Base-by-base conservation (phyloP, 2,113 vertebrate species). In the Pao palembangensis region DNA sequence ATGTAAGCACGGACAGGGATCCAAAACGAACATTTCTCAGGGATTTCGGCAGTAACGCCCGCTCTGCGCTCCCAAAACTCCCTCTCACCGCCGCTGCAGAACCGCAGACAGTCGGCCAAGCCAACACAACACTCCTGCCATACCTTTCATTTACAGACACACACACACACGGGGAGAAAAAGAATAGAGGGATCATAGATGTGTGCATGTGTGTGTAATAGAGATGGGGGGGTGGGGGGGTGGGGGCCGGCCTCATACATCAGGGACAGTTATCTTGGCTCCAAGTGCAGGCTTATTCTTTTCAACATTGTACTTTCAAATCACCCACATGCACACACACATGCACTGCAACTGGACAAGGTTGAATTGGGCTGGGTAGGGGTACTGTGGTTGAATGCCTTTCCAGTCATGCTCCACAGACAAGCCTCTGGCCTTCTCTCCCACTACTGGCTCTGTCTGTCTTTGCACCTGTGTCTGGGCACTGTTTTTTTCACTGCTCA, bases 1-100 rank as follows among this genome's bases (percentile, higher is more conserved):
- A 88, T 90, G 88, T 88, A 88, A 90, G 89, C 81, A 86, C 63
- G 78, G 79, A 87, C 78, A 88, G 55, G 31, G 87, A 84, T 91
- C 90, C 90, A 91, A 91, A 88, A 90, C 78, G 90, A 91, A 91
- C 89, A 91, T 91, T 91, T 91, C 89, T 91, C 85, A 88, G 89
- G 85, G 90, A 91, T 88, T 90, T 91, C 88, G 83, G 87, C 88
- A 88, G 88, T 85, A 89, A 91, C 90, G 88, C 90, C 88, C 83
- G 85, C 87, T 83, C 81, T 71, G 78, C 85, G 80, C 80, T 85
- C 81, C 84, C 84, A 82, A 80, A 81, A 76, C 80, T 81, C 81
- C 79, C 86, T 85, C 87, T 88, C 77, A 82, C 88, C 85, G 73
- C 89, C 80, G 77, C 89, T 78, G 78, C 88, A 86, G 80, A 90